Conservation (phyloP, 2,888 invertebrate genomes). For the Ecdyonurus torrentis region DNA sequence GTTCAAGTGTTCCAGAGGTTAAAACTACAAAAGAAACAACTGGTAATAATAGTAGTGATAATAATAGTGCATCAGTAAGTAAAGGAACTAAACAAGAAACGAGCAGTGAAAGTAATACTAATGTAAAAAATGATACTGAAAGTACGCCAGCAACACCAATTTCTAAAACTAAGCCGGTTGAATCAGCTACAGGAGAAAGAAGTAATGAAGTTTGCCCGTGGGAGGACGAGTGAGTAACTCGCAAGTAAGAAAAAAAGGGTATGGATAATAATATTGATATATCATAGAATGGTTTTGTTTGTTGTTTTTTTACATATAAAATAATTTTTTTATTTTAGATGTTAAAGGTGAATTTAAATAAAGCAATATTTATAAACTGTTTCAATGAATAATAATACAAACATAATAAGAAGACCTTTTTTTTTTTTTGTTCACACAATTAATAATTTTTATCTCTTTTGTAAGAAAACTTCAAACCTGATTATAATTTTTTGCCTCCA, state of each 20-base stretch:
- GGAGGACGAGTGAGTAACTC: constrained; percentile 80
- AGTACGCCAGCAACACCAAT: neutral
- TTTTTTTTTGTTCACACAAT: no score
- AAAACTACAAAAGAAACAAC: neutral
- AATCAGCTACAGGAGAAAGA: constrained; percentile 9
- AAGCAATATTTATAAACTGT: neutral
- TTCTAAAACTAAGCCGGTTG: constrained; percentile 10
- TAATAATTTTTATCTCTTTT: no score
- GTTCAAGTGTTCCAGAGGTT: neutral
- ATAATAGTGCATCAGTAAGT: constrained; percentile 8
- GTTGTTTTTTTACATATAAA: neutral
- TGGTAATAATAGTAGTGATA: constrained; percentile 2
- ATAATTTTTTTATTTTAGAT: neutral
- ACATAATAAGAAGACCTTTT: no score
- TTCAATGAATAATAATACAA: neutral
- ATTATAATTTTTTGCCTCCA: no score
- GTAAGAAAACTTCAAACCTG: no score
- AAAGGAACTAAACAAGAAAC: constrained; percentile 7
- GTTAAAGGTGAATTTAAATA: neutral
- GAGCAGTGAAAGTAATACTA: constrained; percentile 6
- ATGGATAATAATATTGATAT: neutral
- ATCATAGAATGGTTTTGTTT: neutral
- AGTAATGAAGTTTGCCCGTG: constrained; percentile 77
- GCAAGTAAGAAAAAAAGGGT: constrained; percentile 1
- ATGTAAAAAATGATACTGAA: neutral